Evolutionary conservation across 2,797 vertebrate genomes (phyloP).

Genomic region (Mormyrus hasselquistii): DNA sequence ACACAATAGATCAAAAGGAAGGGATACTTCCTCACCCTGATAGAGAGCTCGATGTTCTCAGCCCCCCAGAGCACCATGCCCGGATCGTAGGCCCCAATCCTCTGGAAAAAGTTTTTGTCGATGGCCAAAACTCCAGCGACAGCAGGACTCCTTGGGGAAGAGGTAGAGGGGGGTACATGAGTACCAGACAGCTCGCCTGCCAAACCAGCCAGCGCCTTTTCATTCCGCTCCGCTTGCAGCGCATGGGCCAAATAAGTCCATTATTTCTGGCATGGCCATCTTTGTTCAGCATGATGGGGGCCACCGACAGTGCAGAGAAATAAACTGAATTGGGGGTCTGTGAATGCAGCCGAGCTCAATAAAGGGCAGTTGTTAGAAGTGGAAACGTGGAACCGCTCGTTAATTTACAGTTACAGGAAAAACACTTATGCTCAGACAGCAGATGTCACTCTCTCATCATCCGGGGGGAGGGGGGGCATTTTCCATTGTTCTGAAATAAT

Average conservation of each 20-base stretch:
- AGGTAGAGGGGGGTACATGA: not conserved
- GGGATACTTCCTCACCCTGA: constrained; percentile 55
- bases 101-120: constrained; percentile 78
- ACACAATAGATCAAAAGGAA: not conserved
- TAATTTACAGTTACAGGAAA: not conserved
- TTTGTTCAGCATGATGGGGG: not conserved
- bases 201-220: not conserved
- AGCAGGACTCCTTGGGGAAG: constrained; percentile 66
- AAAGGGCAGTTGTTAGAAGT: not conserved
- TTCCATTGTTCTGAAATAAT: too few relatives aligned
- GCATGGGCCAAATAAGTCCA: not conserved
- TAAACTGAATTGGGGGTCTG: not conserved
- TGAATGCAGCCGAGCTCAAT: not conserved
- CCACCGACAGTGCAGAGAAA: not conserved
- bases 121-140: constrained; percentile 69
- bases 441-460: not conserved
- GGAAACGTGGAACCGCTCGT: not conserved
- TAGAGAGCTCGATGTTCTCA: constrained; percentile 78
- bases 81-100: constrained; percentile 76
- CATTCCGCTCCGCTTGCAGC: not conserved
- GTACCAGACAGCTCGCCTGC: not conserved
- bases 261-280: not conserved
- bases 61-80: constrained; percentile 67
- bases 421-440: not conserved
- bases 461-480: too few relatives aligned